Percentiles rank a stretch among this genome's conserved stretches.
Evolutionary conservation across 1,140 invertebrate genomes (phyloP).

Genomic region (Drosophila nikananu): DNA sequence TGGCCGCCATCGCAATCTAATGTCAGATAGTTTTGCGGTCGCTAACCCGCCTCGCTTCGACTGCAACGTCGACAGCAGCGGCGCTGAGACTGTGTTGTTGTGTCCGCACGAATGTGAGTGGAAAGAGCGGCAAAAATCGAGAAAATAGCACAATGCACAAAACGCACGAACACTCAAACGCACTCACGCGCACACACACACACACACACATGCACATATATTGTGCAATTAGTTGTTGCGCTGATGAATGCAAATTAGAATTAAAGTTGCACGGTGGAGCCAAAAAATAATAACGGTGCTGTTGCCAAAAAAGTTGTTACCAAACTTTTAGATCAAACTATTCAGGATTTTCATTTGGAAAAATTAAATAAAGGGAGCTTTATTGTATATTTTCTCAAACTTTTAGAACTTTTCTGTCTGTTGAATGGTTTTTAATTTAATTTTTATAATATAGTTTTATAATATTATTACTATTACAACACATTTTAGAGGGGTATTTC

Average conservation of each 20-base stretch:
- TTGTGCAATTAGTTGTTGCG: slow-evolving; percentile 78
- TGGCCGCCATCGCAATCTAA: slow-evolving; percentile 85
- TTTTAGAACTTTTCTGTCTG: neutral
- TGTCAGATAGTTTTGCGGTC: slow-evolving; percentile 85
- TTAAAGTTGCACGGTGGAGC: slow-evolving; percentile 48
- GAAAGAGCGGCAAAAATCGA: slow-evolving; percentile 65
- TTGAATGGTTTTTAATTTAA: no score
- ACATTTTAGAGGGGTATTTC: no score
- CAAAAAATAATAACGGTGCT: slow-evolving; percentile 3
- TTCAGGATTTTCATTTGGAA: neutral
- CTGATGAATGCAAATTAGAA: slow-evolving; percentile 81
- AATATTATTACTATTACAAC: no score
- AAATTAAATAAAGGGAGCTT: neutral
- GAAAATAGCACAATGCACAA: slow-evolving; percentile 53
- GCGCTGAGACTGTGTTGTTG: slow-evolving; percentile 11
- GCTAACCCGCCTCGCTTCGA: slow-evolving; percentile 76
- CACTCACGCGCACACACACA: slow-evolving; percentile 28
- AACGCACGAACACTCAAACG: slow-evolving; percentile 21
- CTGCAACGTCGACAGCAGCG: slow-evolving; percentile 20
- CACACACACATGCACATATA: slow-evolving; percentile 14
- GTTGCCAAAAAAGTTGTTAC: neutral
- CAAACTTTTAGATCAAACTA: neutral
- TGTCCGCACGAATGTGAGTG: slow-evolving; percentile 37
- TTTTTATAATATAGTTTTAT: no score
- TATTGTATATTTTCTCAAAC: neutral